A percentile compares a stretch with the other conserved stretches of the same genome.
phyloP scores from a whole-genome alignment of 1,140 invertebrate species.

The Cherax destructor region DNA sequence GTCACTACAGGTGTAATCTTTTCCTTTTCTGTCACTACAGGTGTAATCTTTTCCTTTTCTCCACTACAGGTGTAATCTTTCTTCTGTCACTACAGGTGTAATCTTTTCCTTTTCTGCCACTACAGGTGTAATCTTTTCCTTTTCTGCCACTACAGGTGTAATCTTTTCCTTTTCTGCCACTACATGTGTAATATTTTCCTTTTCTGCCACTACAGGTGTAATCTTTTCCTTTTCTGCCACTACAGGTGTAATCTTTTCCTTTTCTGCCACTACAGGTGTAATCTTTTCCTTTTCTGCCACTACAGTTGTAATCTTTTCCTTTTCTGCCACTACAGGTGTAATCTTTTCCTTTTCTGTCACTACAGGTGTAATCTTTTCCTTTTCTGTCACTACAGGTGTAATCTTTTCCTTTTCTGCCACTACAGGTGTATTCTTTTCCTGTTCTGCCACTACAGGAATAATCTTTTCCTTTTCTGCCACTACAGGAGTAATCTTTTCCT shows the following conservation, averaged over 20 bases:
- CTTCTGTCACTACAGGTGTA: background rate
- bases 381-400: background rate
- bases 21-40: background rate
- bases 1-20: background rate
- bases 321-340: background rate
- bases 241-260: background rate
- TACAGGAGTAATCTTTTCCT: background rate
- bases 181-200: background rate
- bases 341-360: background rate
- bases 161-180: background rate
- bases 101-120: background rate
- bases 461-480: background rate
- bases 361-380: background rate
- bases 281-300: background rate
- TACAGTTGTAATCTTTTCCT: background rate
- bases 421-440: background rate
- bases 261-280: background rate
- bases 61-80: background rate
- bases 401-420: background rate
- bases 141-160: background rate
- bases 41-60: background rate
- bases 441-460: background rate
- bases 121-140: background rate
- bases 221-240: background rate
- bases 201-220: background rate